Percentiles rank a stretch among this genome's conserved stretches.
phyloP scores from a whole-genome alignment of 2,113 vertebrate species.

The Steatornis caripensis region DNA sequence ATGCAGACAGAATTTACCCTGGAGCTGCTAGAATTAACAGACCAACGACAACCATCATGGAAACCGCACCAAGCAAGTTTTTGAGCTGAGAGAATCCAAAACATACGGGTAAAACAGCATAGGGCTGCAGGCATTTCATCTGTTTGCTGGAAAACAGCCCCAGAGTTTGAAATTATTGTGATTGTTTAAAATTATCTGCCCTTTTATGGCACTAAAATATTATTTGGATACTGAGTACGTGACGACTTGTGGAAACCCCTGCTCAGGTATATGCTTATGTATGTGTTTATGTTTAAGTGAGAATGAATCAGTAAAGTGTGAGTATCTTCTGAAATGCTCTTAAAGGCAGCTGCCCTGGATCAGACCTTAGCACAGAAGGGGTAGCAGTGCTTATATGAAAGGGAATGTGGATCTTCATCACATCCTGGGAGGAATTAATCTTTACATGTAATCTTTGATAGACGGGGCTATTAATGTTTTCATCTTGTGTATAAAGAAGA shows the following conservation, averaged over 20 bases:
- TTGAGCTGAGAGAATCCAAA: not conserved
- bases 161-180: not conserved
- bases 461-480: not conserved
- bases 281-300: not conserved
- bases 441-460: slow-evolving; percentile 14
- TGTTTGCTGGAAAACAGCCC: not conserved
- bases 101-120: not conserved
- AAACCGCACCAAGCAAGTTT: not conserved
- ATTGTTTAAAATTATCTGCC: not conserved
- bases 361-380: not conserved
- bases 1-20: not conserved
- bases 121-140: not conserved
- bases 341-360: not conserved
- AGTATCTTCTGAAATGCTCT: not conserved
- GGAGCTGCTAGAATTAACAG: slow-evolving; percentile 32
- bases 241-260: not conserved
- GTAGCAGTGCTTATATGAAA: not conserved
- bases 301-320: not conserved
- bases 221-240: not conserved
- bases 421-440: not conserved
- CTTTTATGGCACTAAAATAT: not conserved
- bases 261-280: not conserved
- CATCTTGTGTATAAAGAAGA: slow-evolving; percentile 5
- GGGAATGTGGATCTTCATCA: not conserved
- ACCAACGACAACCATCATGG: not conserved